Evolutionary conservation across 1,140 invertebrate species (phyloP).

Genomic region (Heliconius congener): DNA sequence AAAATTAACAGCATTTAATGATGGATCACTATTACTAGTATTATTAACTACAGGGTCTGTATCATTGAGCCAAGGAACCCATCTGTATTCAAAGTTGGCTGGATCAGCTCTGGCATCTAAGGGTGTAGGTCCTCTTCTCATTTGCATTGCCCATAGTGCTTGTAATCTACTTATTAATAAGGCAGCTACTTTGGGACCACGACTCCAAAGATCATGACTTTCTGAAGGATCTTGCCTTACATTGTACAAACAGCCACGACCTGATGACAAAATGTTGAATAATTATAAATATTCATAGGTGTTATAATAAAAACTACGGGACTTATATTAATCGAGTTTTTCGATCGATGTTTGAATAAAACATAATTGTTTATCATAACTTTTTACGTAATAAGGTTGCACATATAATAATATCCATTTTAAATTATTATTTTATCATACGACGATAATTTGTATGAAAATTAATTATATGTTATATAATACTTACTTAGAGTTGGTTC

Average conservation of each 20-base stretch:
- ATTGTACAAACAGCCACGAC: conserved; percentile 59
- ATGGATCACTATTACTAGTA: conserved; percentile 13
- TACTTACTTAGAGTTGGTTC: conserved; percentile 64
- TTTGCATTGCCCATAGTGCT: conserved; percentile 56
- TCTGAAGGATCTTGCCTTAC: conserved; percentile 64
- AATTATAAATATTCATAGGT: not conserved
- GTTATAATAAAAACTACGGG: no score
- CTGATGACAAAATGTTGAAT: conserved; percentile 13
- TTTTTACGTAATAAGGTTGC: no score
- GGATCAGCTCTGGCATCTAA: conserved; percentile 56
- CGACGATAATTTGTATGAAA: not conserved
- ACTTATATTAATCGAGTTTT: no score
- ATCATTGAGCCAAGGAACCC: conserved; percentile 62
- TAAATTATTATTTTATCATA: no score
- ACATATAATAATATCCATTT: no score
- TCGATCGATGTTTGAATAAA: no score
- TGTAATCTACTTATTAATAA: conserved; percentile 57
- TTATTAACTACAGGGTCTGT: conserved; percentile 25
- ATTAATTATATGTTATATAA: not conserved
- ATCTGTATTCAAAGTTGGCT: conserved; percentile 59
- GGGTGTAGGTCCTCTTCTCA: conserved; percentile 43
- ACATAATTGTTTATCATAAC: no score
- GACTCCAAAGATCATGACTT: conserved; percentile 62
- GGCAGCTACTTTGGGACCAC: conserved; percentile 54
- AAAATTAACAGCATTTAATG: conserved; percentile 13